Evolutionary conservation across 2,888 invertebrate species (phyloP).

Genomic region (Zootermopsis nevadensis): DNA sequence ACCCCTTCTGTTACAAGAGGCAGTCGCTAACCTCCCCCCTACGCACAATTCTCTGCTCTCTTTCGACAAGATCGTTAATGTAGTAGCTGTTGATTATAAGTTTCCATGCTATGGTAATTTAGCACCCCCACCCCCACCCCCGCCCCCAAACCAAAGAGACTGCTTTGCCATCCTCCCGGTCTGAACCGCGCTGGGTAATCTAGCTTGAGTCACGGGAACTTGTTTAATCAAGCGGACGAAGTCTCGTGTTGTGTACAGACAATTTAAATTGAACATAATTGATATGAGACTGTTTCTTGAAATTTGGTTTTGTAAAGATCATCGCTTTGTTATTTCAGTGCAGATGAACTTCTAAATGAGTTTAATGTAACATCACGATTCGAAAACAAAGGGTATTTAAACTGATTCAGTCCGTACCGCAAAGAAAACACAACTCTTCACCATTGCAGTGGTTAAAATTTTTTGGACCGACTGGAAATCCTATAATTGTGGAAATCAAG

Average conservation of each 20-base stretch:
- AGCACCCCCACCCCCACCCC: background rate
- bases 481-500: no score
- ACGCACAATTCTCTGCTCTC: background rate
- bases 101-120: conserved; percentile 11
- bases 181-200: conserved; percentile 2
- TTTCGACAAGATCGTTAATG: background rate
- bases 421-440: no score
- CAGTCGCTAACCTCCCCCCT: background rate
- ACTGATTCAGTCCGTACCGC: no score
- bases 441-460: no score
- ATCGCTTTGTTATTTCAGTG: no score
- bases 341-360: no score
- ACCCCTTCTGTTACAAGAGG: no score
- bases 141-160: background rate
- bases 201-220: background rate
- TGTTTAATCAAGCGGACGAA: conserved; percentile 1
- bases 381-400: no score
- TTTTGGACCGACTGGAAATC: no score
- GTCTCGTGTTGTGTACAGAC: background rate
- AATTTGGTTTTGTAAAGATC: no score
- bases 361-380: no score
- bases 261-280: background rate
- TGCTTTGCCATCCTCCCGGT: background rate
- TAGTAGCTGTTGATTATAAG: conserved; percentile 2
- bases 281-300: background rate